Evolutionary conservation across 2,888 invertebrate genomes (phyloP).

Genomic region (Alitta virens): DNA sequence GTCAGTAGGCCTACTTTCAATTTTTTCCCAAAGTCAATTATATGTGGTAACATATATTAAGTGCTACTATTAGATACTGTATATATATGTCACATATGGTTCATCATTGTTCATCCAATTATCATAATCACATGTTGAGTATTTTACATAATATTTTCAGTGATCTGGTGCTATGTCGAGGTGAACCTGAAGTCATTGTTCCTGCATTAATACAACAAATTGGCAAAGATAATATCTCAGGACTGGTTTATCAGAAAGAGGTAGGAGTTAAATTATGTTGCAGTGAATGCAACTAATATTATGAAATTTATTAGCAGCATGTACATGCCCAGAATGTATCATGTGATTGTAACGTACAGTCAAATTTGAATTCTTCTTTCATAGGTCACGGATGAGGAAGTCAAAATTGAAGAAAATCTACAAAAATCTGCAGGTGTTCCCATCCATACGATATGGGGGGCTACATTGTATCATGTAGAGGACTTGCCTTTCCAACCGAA

Average conservation of each 20-base stretch:
- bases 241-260: constrained; percentile 39
- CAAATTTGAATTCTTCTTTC: not conserved
- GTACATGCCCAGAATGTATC: too few relatives aligned
- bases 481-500: constrained; percentile 40
- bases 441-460: constrained; percentile 39
- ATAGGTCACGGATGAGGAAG: constrained; percentile 42
- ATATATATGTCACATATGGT: too few relatives aligned
- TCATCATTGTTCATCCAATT: too few relatives aligned
- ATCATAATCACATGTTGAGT: too few relatives aligned
- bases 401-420: constrained; percentile 38
- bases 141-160: constrained; percentile 28
- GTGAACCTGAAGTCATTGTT: constrained; percentile 42
- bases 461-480: constrained; percentile 42
- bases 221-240: constrained; percentile 31
- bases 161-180: constrained; percentile 36
- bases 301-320: too few relatives aligned
- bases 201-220: constrained; percentile 36
- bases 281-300: too few relatives aligned
- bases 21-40: too few relatives aligned
- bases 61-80: too few relatives aligned
- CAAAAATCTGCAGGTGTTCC: constrained; percentile 32
- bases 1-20: too few relatives aligned
- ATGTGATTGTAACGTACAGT: too few relatives aligned
- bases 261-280: constrained; percentile 22
- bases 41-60: too few relatives aligned